Percentiles rank a stretch among this genome's conserved stretches.
These are phyloP conservation scores for Tipula lateralis DNA, from an alignment of 2,888 invertebrate species.

Conservation along the genomic window DNA sequence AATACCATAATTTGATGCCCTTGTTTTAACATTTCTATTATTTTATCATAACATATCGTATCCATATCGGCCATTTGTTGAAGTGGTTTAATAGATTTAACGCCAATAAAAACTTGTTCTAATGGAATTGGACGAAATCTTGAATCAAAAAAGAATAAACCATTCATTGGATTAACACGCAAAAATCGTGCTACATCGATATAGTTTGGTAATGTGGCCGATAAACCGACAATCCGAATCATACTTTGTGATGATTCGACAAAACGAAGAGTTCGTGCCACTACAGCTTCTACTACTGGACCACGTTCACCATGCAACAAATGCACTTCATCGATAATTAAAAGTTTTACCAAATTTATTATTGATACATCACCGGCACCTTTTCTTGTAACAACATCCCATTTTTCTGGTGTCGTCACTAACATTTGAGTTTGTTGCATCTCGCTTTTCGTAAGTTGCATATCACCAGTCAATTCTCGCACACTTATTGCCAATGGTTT, in stretches of 20 bases:
- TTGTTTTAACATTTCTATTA: constrained; percentile 73
- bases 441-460: constrained; percentile 92
- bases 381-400: constrained; percentile 98
- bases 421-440: constrained; percentile 95
- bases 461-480: constrained; percentile 94
- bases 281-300: constrained; percentile 94
- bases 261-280: constrained; percentile 90
- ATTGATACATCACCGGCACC: constrained; percentile 84
- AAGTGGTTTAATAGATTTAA: constrained; percentile 61
- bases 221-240: constrained; percentile 94
- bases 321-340: constrained; percentile 97
- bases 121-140: constrained; percentile 94
- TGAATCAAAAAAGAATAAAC: constrained; percentile 90
- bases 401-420: constrained; percentile 98
- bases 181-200: constrained; percentile 93
- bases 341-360: constrained; percentile 81
- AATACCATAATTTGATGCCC: constrained; percentile 97
- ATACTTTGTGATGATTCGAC: constrained; percentile 87
- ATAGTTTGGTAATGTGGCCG: constrained; percentile 97
- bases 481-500: constrained; percentile 74
- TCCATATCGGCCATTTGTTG: constrained; percentile 77
- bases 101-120: constrained; percentile 84
- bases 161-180: constrained; percentile 84
- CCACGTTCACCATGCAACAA: constrained; percentile 95
- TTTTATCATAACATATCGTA: constrained; percentile 88